Conservation (phyloP, 2,113 vertebrate species). For the Artemisiospiza belli region DNA sequence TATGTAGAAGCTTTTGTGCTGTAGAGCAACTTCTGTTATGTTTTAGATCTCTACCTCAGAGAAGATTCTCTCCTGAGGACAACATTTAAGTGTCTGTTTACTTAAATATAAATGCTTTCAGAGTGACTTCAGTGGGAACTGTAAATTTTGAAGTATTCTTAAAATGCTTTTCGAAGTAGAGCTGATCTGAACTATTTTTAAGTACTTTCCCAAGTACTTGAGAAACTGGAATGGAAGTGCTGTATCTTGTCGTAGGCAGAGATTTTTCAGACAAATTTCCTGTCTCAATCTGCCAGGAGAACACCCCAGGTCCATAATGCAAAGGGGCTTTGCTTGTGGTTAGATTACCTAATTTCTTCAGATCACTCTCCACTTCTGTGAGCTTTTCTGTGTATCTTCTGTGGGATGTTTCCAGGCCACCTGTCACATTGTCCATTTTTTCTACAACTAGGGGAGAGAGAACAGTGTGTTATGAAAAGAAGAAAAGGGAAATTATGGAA, state of each 20-base stretch:
- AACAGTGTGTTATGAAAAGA: conserved; percentile 35
- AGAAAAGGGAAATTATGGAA: neutral
- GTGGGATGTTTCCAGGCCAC: conserved; percentile 85
- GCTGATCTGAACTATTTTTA: neutral
- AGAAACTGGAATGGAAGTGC: neutral
- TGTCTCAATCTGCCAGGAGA: neutral
- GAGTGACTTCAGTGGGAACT: neutral
- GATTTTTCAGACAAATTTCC: neutral
- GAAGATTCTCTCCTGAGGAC: neutral
- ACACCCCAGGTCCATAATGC: neutral
- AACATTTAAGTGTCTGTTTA: neutral
- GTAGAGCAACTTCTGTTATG: neutral
- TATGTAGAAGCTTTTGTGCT: neutral
- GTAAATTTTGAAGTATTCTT: neutral
- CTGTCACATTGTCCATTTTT: conserved; percentile 92
- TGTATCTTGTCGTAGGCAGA: neutral
- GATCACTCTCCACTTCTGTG: conserved; percentile 85
- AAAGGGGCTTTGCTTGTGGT: neutral
- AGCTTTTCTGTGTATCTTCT: conserved; percentile 89
- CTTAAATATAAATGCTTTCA: neutral
- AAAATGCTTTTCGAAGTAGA: neutral
- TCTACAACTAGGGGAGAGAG: conserved; percentile 86
- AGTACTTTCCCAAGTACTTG: neutral
- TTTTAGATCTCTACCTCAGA: neutral
- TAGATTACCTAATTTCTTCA: conserved; percentile 91